Conservation (phyloP, 1,140 invertebrate species). For the Hylaeus anthracinus region DNA sequence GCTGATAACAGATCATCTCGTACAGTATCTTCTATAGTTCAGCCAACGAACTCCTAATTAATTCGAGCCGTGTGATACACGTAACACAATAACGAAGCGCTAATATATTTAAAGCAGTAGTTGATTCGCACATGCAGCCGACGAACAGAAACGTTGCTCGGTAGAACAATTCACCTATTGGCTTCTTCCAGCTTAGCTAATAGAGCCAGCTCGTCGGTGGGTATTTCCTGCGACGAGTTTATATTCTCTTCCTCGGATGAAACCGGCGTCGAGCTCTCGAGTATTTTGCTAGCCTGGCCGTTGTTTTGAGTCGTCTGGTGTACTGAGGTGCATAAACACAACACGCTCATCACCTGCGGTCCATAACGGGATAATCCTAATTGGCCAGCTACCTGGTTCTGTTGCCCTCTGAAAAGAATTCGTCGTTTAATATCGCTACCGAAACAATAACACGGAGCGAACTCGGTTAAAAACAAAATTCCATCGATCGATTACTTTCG, state of each 20-base stretch:
- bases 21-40: too few species aligned
- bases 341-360: conserved; percentile 66
- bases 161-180: conserved; percentile 84
- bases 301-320: conserved; percentile 48
- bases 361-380: conserved; percentile 63
- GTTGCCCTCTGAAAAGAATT: conserved; percentile 28
- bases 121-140: conserved; percentile 23
- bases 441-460: too few species aligned
- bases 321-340: conserved; percentile 63
- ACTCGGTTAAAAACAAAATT: too few species aligned
- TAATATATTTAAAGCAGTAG: conserved; percentile 23
- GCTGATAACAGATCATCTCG: too few species aligned
- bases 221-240: conserved; percentile 67
- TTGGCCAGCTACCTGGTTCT: conserved; percentile 51
- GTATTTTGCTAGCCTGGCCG: conserved; percentile 53
- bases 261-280: conserved; percentile 39
- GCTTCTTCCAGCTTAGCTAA: conserved; percentile 96
- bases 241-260: conserved; percentile 48
- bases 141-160: not conserved
- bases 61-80: not conserved
- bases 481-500: not conserved
- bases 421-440: conserved; percentile 2
- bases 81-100: not conserved
- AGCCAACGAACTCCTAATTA: not conserved
- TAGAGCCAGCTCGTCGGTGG: conserved; percentile 88